Evolutionary conservation across 2,797 vertebrate genomes (phyloP).

Genomic region (Enteromius anoplus): DNA sequence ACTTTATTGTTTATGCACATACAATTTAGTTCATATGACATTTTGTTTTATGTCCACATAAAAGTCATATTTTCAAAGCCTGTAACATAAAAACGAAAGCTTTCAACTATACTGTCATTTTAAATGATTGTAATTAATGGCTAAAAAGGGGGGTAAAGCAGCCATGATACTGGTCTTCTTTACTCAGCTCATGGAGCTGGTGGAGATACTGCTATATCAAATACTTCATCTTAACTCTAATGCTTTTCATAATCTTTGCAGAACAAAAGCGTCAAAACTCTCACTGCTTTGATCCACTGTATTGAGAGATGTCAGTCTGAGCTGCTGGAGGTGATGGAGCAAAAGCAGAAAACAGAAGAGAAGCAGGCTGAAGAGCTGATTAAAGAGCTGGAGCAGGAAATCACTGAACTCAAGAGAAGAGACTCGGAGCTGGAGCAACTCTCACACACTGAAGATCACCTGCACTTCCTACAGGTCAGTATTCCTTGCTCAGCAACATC

Average conservation of each 20-base stretch:
- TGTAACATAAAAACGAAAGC: no score
- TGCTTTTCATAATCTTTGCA: neutral
- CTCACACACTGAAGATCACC: slow-evolving; percentile 41
- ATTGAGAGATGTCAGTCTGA: slow-evolving; percentile 40
- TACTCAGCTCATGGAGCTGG: neutral
- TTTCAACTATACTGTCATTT: no score
- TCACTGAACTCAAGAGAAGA: slow-evolving; percentile 37
- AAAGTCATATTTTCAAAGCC: no score
- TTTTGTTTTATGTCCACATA: no score
- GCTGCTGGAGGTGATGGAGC: slow-evolving; percentile 12
- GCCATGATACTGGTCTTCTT: no score
- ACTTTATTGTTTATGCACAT: no score
- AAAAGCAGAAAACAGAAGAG: neutral
- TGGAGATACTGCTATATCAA: neutral
- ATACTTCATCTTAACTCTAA: neutral
- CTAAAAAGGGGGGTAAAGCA: no score
- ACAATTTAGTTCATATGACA: no score
- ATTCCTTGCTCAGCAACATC: neutral
- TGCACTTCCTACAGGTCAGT: slow-evolving; percentile 42
- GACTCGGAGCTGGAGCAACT: slow-evolving; percentile 35
- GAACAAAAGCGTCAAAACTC: neutral
- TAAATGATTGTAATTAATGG: no score
- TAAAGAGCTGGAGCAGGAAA: slow-evolving; percentile 43
- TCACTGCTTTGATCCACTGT: neutral
- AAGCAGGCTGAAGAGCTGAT: slow-evolving; percentile 6